Conservation (phyloP, 2,113 vertebrate species). For the Pheucticus melanocephalus region DNA sequence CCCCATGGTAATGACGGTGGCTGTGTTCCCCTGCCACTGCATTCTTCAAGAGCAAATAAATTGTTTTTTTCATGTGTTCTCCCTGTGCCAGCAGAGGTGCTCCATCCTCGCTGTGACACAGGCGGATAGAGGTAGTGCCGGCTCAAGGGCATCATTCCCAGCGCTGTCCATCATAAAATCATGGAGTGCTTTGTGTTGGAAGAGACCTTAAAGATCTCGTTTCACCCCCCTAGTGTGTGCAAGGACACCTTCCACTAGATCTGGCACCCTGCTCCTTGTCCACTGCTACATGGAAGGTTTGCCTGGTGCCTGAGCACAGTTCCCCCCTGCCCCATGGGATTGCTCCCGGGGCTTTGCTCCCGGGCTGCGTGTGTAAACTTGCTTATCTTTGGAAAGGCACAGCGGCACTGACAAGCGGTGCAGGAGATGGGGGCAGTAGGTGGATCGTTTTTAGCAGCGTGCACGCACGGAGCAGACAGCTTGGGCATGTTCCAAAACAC, state of each 20-base stretch:
- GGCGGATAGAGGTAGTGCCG: neutral
- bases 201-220: neutral
- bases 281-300: neutral
- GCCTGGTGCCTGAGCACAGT: neutral
- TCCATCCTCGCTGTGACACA: fast-evolving
- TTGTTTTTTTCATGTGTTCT: neutral
- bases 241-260: neutral
- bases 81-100: neutral
- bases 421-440: conserved; percentile 39
- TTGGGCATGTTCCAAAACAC: conserved; percentile 66
- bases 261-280: neutral
- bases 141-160: neutral
- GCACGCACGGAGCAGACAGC: conserved; percentile 48
- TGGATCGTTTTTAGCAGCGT: conserved; percentile 31
- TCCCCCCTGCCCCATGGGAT: fast-evolving
- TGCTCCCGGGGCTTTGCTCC: neutral
- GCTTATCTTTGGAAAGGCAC: conserved; percentile 28
- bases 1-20: neutral
- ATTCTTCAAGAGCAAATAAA: neutral
- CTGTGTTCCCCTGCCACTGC: neutral
- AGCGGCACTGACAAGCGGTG: neutral
- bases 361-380: neutral
- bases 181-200: neutral
- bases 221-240: neutral
- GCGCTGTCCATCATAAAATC: neutral